Percentiles rank a stretch among this genome's conserved stretches.
These are phyloP conservation scores for Gallinago paraguaiae DNA, from an alignment of 2,113 vertebrate genomes.

Conservation along the genomic window DNA sequence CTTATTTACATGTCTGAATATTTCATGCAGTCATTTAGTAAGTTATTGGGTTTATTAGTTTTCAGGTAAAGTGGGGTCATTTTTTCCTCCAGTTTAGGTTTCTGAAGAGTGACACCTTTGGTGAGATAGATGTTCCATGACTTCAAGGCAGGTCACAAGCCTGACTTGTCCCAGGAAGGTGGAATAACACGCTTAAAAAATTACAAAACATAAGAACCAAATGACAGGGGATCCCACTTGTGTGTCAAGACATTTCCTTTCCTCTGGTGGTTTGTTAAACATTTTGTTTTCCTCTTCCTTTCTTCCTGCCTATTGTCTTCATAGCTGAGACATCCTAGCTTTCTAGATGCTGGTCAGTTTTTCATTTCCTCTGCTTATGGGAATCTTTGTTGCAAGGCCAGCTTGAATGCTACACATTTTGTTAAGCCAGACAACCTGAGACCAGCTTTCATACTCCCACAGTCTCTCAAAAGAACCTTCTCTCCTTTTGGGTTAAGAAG, in stretches of 20 bases:
- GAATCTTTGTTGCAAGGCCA: background rate
- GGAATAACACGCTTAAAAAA: background rate
- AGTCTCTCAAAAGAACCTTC: background rate
- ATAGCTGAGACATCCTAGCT: background rate
- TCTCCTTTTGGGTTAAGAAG: background rate
- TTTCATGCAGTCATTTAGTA: background rate
- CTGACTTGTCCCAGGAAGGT: background rate
- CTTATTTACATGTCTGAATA: background rate
- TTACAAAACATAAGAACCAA: accelerated
- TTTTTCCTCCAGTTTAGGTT: background rate
- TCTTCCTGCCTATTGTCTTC: background rate
- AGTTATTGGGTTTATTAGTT: background rate
- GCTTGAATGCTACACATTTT: background rate
- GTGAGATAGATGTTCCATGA: background rate
- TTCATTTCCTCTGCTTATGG: background rate
- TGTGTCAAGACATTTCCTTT: background rate
- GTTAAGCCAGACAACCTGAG: background rate
- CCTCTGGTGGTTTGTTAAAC: background rate
- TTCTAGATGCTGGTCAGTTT: background rate
- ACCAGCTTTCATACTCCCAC: background rate
- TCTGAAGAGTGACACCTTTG: background rate
- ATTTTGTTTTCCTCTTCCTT: background rate
- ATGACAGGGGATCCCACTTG: accelerated
- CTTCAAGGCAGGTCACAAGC: background rate
- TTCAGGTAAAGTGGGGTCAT: background rate